A percentile compares a stretch with the other conserved stretches of the same genome.
Conservation (phyloP, 2,888 invertebrate genomes). For the Rosalia funebris region DNA sequence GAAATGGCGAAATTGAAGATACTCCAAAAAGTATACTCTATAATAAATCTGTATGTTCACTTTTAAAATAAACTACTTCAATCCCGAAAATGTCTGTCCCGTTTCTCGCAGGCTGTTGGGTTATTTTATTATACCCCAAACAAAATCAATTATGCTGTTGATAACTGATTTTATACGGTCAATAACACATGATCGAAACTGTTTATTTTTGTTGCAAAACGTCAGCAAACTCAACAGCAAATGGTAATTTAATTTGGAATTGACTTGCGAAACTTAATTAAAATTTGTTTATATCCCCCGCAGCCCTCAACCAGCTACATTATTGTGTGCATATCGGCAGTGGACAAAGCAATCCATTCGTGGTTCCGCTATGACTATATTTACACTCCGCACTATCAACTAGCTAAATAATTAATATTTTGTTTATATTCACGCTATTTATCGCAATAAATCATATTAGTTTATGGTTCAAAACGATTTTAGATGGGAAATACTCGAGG, state of each 20-base stretch:
- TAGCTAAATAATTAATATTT: slow-evolving; percentile 28
- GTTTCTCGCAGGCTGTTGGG: too few species aligned
- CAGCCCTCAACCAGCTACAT: slow-evolving; percentile 10
- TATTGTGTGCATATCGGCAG: slow-evolving; percentile 2
- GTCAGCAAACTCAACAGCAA: not conserved
- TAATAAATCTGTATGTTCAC: too few species aligned
- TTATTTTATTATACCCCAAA: too few species aligned
- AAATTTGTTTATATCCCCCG: slow-evolving; percentile 11
- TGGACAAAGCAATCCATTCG: slow-evolving; percentile 21
- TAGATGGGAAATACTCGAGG: too few species aligned
- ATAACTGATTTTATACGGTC: not conserved
- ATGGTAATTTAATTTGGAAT: slow-evolving; percentile 15
- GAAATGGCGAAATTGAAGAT: too few species aligned
- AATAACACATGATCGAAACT: not conserved
- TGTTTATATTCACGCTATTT: slow-evolving; percentile 24
- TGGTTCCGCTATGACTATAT: slow-evolving; percentile 19
- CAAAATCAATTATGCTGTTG: too few species aligned
- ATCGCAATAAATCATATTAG: too few species aligned
- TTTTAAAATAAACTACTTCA: too few species aligned
- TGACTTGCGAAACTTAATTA: slow-evolving; percentile 20
- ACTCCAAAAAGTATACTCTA: too few species aligned
- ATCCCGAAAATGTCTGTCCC: too few species aligned
- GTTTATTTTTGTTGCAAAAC: slow-evolving; percentile 1
- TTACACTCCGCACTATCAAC: slow-evolving; percentile 21
- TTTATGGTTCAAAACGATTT: too few species aligned